A percentile compares a stretch with the other conserved stretches of the same genome.
These are phyloP conservation scores for Carterocephalus palaemon DNA, from an alignment of 2,888 invertebrate species.

Conservation along the genomic window DNA sequence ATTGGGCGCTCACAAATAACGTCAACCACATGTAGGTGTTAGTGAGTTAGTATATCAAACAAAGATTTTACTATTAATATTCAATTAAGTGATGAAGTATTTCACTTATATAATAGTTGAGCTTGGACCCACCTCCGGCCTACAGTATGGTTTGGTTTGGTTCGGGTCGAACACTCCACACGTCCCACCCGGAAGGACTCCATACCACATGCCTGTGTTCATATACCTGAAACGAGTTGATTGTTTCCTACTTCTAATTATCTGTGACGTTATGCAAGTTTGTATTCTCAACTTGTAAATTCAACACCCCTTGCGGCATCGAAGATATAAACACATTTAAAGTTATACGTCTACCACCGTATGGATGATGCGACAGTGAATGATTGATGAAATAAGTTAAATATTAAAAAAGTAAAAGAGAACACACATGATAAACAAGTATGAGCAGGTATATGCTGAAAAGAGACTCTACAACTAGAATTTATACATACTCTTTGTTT, in stretches of 20 bases:
- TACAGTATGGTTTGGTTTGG: slow-evolving; percentile 87
- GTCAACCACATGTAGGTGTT: too few relatives aligned
- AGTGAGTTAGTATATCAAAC: slow-evolving; percentile 4
- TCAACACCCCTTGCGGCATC: too few relatives aligned
- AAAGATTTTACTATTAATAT: not conserved
- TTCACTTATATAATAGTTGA: slow-evolving; percentile 5
- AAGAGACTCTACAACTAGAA: not conserved
- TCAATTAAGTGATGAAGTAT: not conserved
- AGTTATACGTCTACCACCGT: too few relatives aligned
- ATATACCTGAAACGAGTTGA: slow-evolving; percentile 61
- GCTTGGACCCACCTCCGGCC: slow-evolving; percentile 45
- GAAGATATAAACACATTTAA: too few relatives aligned
- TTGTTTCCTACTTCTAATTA: slow-evolving; percentile 4
- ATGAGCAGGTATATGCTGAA: too few relatives aligned
- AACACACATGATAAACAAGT: too few relatives aligned
- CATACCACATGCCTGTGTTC: slow-evolving; percentile 90
- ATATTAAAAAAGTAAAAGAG: too few relatives aligned
- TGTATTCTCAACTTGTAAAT: too few relatives aligned
- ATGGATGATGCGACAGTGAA: too few relatives aligned
- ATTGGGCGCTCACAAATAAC: too few relatives aligned
- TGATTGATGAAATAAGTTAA: too few relatives aligned
- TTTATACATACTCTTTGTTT: slow-evolving; percentile 60
- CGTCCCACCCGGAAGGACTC: slow-evolving; percentile 91
- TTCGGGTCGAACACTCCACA: slow-evolving; percentile 96
- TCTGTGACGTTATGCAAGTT: too few relatives aligned